Conservation (phyloP, 2,797 vertebrate species). For the Anniella stebbinsi region DNA sequence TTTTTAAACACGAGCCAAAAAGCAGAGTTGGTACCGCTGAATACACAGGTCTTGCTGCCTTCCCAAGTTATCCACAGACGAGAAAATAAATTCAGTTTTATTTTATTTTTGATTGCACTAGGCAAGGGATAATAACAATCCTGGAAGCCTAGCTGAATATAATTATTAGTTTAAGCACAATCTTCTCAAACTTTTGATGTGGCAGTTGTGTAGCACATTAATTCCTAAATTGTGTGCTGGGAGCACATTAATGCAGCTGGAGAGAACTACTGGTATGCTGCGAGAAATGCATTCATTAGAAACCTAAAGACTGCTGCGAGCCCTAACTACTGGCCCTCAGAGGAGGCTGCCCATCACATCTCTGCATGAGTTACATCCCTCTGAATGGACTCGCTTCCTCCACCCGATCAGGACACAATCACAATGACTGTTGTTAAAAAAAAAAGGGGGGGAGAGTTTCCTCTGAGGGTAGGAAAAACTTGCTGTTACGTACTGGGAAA, state of each 20-base stretch:
- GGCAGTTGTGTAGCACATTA: neutral
- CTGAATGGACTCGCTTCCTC: neutral
- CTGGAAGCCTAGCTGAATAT: neutral
- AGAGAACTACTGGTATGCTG: neutral
- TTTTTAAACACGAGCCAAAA: slow-evolving; percentile 27
- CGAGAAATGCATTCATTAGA: neutral
- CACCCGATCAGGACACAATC: neutral
- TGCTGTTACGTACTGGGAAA: neutral
- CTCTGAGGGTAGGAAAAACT: neutral
- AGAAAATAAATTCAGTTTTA: slow-evolving; percentile 21
- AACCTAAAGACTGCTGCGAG: neutral
- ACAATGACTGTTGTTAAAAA: neutral
- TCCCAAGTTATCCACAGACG: neutral
- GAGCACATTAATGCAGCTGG: too few species aligned
- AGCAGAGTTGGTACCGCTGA: neutral
- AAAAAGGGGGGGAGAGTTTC: neutral
- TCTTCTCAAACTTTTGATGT: neutral
- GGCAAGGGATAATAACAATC: slow-evolving; percentile 16
- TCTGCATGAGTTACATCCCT: neutral
- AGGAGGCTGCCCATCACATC: neutral
- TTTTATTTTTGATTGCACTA: slow-evolving; percentile 19
- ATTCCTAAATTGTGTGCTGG: neutral
- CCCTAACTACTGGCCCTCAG: neutral
- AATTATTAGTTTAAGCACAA: slow-evolving; percentile 14
- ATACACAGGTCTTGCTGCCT: slow-evolving; percentile 24